Percentiles rank a stretch among this genome's conserved stretches.
Conservation (phyloP, 2,888 invertebrate genomes). For the Tipula lateralis region DNA sequence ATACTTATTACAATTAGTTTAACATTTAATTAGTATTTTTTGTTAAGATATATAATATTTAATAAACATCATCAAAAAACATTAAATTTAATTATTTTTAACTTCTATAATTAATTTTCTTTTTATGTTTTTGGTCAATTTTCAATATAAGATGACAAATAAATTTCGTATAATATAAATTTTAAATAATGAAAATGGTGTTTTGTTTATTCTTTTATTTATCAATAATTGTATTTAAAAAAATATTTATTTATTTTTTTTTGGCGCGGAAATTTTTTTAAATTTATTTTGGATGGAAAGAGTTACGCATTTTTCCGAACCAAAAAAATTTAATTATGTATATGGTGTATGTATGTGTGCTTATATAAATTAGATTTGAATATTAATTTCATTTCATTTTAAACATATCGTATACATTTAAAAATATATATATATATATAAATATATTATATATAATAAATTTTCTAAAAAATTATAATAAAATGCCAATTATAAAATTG, state of each 20-base stretch:
- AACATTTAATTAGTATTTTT: conserved; percentile 28
- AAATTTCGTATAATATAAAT: background rate
- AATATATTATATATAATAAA: too few species aligned
- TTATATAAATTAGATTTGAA: conserved; percentile 1
- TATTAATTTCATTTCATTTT: conserved; percentile 2
- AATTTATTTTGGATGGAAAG: conserved; percentile 24
- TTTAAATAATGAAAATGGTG: conserved; percentile 6
- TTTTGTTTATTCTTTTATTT: conserved; percentile 19
- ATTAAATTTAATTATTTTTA: conserved; percentile 24
- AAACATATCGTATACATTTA: conserved; percentile 24
- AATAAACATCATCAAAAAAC: conserved; percentile 29
- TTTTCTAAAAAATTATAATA: background rate
- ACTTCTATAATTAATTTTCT: background rate
- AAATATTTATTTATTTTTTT: background rate
- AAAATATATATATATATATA: too few species aligned
- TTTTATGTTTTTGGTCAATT: background rate
- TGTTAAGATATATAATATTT: background rate
- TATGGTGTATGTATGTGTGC: background rate
- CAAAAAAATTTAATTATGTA: background rate
- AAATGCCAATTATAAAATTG: background rate
- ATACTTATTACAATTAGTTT: conserved; percentile 30
- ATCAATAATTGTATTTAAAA: background rate
- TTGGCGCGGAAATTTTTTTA: conserved; percentile 6
- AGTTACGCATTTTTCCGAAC: conserved; percentile 9
- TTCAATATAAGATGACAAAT: background rate